phyloP scores from a whole-genome alignment of 2,113 vertebrate genomes.

The Seriola rivoliana region DNA sequence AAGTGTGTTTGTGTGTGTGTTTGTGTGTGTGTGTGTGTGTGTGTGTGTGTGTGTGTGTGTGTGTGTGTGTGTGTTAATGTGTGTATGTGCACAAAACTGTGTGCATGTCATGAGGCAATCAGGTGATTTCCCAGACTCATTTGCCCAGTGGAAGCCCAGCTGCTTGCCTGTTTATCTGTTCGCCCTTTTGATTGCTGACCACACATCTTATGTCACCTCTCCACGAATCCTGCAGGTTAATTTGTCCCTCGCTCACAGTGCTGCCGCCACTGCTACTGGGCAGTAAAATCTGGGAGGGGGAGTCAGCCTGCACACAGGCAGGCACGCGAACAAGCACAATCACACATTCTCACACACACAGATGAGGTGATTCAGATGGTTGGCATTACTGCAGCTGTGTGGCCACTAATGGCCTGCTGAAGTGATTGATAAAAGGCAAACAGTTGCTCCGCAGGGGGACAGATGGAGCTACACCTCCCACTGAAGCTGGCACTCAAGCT shows the following conservation, averaged over 20 bases:
- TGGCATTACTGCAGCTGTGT: slow-evolving; percentile 71
- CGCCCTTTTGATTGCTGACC: slow-evolving; percentile 74
- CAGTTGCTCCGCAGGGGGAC: slow-evolving; percentile 70
- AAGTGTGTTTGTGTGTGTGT: not conserved
- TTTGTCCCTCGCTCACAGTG: slow-evolving; percentile 48
- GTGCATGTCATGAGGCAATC: slow-evolving; percentile 46
- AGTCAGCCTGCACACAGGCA: slow-evolving; percentile 41
- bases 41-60: not conserved
- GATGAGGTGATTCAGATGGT: slow-evolving; percentile 69
- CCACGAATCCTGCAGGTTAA: slow-evolving; percentile 71
- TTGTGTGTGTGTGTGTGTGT: slow-evolving; percentile 12
- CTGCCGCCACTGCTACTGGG: slow-evolving; percentile 22
- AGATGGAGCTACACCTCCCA: slow-evolving; percentile 74
- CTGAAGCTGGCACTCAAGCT: slow-evolving; percentile 61
- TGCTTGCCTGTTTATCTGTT: slow-evolving; percentile 74
- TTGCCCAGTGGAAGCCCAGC: slow-evolving; percentile 68
- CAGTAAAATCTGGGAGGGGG: slow-evolving; percentile 35
- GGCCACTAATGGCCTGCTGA: slow-evolving; percentile 74
- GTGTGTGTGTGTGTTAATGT: slow-evolving; percentile 23
- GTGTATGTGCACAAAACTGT: not conserved
- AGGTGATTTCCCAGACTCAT: slow-evolving; percentile 69
- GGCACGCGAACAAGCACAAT: slow-evolving; percentile 44
- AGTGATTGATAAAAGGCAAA: slow-evolving; percentile 82
- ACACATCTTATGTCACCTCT: slow-evolving; percentile 70
- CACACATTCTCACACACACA: slow-evolving; percentile 55